Conservation (phyloP, 2,113 vertebrate species). For the Thymallus thymallus region DNA sequence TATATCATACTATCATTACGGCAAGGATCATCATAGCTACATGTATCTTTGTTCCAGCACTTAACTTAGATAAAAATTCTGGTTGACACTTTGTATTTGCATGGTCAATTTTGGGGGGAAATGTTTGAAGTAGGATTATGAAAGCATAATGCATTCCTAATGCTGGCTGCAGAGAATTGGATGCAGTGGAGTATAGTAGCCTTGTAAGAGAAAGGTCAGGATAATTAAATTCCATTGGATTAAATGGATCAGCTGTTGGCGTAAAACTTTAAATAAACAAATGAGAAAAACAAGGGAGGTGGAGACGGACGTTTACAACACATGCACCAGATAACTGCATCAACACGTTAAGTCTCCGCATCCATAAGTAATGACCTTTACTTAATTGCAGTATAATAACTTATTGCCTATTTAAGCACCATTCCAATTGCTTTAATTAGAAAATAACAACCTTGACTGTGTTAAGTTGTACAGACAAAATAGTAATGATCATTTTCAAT, state of each 20-base stretch:
- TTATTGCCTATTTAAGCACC: too few species aligned
- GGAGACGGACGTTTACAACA: constrained; percentile 24
- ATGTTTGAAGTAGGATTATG: constrained; percentile 40
- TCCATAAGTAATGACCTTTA: constrained; percentile 50
- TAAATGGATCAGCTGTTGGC: constrained; percentile 30
- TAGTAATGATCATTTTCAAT: too few species aligned
- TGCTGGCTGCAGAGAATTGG: constrained; percentile 15
- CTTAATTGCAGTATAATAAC: constrained; percentile 28
- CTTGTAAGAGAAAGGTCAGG: constrained; percentile 60
- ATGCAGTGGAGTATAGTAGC: constrained; percentile 34
- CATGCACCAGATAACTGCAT: constrained; percentile 1
- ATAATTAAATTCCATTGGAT: constrained; percentile 70
- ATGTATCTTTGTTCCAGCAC: neutral
- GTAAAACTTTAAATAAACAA: too few species aligned
- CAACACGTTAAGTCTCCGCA: constrained; percentile 26
- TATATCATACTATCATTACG: too few species aligned
- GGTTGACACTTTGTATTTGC: constrained; percentile 30
- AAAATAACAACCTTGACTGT: neutral
- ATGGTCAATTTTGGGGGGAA: constrained; percentile 39
- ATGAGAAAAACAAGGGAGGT: constrained; percentile 51
- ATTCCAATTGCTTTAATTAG: too few species aligned
- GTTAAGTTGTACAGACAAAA: neutral
- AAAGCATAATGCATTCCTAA: constrained; percentile 39
- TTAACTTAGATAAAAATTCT: constrained; percentile 11
- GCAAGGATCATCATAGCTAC: neutral